These are phyloP conservation scores for Mormyrops boulengeri DNA, from an alignment of 2,797 vertebrate species.

Conservation along the genomic window DNA sequence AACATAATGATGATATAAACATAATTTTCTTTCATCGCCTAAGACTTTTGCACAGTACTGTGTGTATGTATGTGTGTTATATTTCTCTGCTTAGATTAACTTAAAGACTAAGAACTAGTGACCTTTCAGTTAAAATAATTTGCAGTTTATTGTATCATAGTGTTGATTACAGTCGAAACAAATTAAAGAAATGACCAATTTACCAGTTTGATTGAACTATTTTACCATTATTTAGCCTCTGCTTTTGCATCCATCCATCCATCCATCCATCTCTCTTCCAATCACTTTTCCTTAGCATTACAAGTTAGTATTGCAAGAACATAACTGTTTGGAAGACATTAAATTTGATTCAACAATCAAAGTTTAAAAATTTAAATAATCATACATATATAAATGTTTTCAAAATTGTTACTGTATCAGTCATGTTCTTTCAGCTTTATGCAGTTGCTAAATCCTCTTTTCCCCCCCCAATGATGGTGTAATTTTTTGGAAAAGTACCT, in stretches of 20 bases:
- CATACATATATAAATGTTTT: neutral
- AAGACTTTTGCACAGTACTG: neutral
- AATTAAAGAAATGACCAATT: neutral
- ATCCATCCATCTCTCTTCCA: neutral
- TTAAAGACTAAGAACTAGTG: neutral
- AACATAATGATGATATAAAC: neutral
- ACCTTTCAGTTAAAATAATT: neutral
- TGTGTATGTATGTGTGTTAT: neutral
- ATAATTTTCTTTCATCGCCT: neutral
- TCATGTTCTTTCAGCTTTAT: neutral
- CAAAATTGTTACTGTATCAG: neutral
- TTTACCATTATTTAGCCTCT: neutral
- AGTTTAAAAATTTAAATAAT: neutral
- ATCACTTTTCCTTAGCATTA: neutral
- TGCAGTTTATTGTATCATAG: neutral
- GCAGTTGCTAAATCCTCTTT: neutral
- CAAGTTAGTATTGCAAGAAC: neutral
- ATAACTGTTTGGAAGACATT: neutral
- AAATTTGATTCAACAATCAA: neutral
- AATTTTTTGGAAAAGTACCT: neutral
- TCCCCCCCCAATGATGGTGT: neutral
- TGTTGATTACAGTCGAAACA: neutral
- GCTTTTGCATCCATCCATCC: neutral
- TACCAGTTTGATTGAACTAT: neutral
- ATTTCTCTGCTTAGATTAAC: neutral